Conservation (phyloP, 2,113 vertebrate genomes). For the Podarcis cretensis region DNA sequence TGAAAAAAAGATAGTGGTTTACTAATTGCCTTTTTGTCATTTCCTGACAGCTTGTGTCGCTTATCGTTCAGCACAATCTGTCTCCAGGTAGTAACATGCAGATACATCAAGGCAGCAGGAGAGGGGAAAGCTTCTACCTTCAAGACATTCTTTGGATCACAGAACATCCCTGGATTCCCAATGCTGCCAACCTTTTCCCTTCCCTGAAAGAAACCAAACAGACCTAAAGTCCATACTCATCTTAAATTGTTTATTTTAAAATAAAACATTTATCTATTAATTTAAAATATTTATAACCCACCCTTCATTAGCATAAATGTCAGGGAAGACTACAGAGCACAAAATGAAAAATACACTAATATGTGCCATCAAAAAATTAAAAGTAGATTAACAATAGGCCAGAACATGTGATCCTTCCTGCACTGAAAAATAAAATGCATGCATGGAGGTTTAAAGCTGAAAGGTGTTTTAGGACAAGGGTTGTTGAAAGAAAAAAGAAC, state of each 20-base stretch:
- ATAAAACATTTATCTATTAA: too few species aligned
- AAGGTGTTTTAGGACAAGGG: too few species aligned
- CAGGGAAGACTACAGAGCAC: too few species aligned
- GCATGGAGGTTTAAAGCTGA: neutral
- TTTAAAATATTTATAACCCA: too few species aligned
- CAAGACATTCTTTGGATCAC: neutral
- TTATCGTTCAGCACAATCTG: constrained; percentile 32
- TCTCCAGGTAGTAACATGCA: constrained; percentile 40
- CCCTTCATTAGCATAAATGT: too few species aligned
- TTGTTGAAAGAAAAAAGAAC: too few species aligned
- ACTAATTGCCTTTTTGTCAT: constrained; percentile 63
- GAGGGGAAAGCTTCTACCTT: constrained; percentile 7
- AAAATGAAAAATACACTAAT: too few species aligned
- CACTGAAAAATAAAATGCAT: constrained; percentile 3
- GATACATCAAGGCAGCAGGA: neutral
- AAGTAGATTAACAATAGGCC: too few species aligned
- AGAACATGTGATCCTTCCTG: neutral
- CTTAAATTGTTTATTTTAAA: neutral
- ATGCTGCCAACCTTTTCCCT: neutral
- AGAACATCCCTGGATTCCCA: neutral
- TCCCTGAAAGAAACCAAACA: neutral
- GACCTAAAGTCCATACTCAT: too few species aligned
- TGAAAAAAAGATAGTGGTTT: constrained; percentile 60
- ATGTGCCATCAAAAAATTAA: too few species aligned
- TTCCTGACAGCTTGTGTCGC: constrained; percentile 51